phyloP scores from a whole-genome alignment of 2,113 vertebrate genomes.

The Ailurus styani region DNA sequence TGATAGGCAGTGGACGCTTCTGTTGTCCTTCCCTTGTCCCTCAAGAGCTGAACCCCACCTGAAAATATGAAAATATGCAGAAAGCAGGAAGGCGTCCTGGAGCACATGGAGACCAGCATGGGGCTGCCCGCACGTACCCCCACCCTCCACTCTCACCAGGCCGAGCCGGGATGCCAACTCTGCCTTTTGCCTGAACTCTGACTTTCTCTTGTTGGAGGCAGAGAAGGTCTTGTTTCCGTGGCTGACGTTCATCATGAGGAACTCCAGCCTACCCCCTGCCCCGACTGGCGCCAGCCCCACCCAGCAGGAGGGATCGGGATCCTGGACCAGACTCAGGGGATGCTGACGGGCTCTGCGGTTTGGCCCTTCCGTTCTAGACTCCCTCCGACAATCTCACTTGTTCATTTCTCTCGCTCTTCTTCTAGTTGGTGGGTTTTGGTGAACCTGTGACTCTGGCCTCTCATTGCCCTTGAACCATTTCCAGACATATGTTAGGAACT shows the following conservation, averaged over 20 bases:
- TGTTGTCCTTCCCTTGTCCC: not conserved
- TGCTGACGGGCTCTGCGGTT: accelerated
- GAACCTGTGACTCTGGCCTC: not conserved
- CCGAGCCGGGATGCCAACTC: accelerated
- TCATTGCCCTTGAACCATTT: not conserved
- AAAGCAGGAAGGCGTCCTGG: not conserved
- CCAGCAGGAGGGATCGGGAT: accelerated
- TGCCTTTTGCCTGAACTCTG: accelerated
- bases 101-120: accelerated
- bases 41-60: not conserved
- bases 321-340: not conserved
- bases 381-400: not conserved
- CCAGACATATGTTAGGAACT: not conserved
- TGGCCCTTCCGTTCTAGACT: not conserved
- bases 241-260: accelerated
- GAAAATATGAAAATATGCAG: not conserved
- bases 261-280: accelerated
- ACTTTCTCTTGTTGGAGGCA: not conserved
- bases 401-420: not conserved
- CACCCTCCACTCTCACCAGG: accelerated
- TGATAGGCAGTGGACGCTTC: accelerated
- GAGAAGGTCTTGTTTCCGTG: accelerated
- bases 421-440: not conserved
- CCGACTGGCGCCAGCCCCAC: accelerated
- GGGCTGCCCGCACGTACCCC: accelerated